These are phyloP conservation scores for Heteromormyrus szaboi DNA, from an alignment of 2,797 vertebrate genomes.

Conservation along the genomic window DNA sequence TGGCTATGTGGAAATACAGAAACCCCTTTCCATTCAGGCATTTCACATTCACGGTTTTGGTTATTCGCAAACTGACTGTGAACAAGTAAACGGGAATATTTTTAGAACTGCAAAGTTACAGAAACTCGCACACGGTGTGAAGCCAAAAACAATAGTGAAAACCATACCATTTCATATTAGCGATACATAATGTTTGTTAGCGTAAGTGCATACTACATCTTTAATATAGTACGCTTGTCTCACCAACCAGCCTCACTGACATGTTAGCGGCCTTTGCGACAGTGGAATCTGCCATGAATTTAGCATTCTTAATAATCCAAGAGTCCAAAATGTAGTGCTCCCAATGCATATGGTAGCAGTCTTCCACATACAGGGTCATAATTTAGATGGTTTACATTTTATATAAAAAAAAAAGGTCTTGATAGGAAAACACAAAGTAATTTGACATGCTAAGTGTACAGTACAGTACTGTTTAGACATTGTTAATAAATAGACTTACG, in stretches of 20 bases:
- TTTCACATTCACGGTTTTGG: background rate
- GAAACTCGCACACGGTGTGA: background rate
- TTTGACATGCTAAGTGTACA: background rate
- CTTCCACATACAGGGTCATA: background rate
- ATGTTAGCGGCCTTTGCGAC: background rate
- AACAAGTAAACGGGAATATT: background rate
- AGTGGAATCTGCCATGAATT: background rate
- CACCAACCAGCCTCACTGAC: background rate
- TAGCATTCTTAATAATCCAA: background rate
- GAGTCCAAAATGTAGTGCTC: background rate
- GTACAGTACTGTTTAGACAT: background rate
- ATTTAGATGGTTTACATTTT: background rate
- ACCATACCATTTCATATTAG: background rate
- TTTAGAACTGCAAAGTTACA: background rate
- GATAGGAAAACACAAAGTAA: background rate
- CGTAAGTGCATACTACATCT: background rate
- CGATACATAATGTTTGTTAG: background rate
- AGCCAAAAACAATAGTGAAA: background rate
- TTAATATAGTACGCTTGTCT: background rate
- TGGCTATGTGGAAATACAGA: background rate
- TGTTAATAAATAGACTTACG: background rate
- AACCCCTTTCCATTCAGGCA: background rate
- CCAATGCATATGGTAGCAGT: background rate
- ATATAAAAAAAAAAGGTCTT: background rate
- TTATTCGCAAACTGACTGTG: background rate